phyloP scores from a whole-genome alignment of 2,113 vertebrate species.

The Etia nguti region DNA sequence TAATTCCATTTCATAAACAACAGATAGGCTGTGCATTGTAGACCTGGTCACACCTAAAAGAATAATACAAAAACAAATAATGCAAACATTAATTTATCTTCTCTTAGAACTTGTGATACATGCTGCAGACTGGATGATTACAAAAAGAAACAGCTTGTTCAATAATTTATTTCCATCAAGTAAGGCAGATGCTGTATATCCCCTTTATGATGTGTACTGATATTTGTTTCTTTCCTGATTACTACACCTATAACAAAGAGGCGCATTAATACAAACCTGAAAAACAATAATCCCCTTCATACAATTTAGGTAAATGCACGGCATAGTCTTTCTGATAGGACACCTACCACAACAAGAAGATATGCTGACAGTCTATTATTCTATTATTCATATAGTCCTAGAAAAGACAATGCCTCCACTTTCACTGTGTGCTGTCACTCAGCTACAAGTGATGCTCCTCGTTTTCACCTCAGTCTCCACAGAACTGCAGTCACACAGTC shows the following conservation, averaged over 20 bases:
- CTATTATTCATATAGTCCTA: constrained; percentile 38
- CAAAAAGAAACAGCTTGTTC: neutral
- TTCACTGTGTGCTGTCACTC: constrained; percentile 34
- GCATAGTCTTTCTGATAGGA: neutral
- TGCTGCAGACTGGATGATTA: neutral
- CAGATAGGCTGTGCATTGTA: neutral
- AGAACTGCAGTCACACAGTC: constrained; percentile 17
- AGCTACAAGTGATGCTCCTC: constrained; percentile 22
- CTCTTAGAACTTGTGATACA: neutral
- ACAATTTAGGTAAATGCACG: neutral
- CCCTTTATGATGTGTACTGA: neutral
- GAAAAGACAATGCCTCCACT: constrained; percentile 3
- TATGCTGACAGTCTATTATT: neutral
- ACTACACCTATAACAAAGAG: neutral
- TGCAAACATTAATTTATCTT: neutral
- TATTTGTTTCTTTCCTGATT: neutral
- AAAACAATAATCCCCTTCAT: neutral
- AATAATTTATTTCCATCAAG: neutral
- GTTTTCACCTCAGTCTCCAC: constrained; percentile 23
- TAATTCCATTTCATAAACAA: neutral
- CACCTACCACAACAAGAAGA: neutral
- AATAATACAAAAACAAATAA: neutral
- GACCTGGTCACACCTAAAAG: neutral
- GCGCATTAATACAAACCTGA: neutral
- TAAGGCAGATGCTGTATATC: neutral